These are phyloP conservation scores for Coracias cyanogaster DNA, from an alignment of 2,797 vertebrate species.

Conservation along the genomic window DNA sequence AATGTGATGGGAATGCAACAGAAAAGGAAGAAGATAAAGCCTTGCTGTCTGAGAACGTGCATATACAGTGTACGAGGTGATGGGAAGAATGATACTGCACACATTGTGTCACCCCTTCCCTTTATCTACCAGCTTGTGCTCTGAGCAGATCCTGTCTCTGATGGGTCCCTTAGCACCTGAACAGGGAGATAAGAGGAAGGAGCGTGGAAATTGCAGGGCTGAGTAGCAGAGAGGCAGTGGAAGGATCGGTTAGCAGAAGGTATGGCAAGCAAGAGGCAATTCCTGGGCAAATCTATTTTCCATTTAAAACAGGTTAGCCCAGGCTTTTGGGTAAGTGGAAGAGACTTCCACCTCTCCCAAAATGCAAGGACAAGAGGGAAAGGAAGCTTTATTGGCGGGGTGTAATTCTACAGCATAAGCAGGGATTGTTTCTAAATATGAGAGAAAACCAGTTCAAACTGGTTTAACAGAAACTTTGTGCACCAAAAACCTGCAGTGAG, in stretches of 20 bases:
- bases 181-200: background rate
- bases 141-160: background rate
- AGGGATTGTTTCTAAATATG: slow-evolving; percentile 37
- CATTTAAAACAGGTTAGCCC: background rate
- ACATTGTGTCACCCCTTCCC: background rate
- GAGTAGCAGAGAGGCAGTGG: background rate
- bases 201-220: background rate
- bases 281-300: background rate
- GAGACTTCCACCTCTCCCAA: background rate
- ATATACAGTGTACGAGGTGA: background rate
- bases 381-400: background rate
- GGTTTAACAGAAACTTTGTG: slow-evolving; percentile 67
- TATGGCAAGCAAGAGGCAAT: background rate
- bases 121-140: background rate
- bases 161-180: background rate
- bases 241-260: background rate
- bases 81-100: background rate
- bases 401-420: slow-evolving; percentile 42
- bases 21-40: background rate
- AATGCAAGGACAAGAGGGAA: background rate
- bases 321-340: background rate
- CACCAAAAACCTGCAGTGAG: slow-evolving; percentile 6
- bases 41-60: background rate
- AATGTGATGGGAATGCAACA: background rate
- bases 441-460: slow-evolving; percentile 64